These are phyloP conservation scores for Anoplophora glabripennis DNA, from an alignment of 1,140 invertebrate species.

Conservation along the genomic window DNA sequence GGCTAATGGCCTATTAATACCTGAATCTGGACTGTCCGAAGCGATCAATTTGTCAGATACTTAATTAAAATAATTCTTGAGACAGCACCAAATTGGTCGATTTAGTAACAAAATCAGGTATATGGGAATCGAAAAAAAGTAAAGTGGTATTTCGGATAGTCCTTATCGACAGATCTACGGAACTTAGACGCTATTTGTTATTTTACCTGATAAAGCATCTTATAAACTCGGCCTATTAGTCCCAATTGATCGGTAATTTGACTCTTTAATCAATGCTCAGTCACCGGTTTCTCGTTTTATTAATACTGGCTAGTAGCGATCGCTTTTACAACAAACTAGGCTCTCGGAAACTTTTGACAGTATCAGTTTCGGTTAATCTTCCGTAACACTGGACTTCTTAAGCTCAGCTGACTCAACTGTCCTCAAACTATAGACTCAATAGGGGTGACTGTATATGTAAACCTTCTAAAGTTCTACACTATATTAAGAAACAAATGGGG, in stretches of 20 bases:
- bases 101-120: conserved; percentile 22
- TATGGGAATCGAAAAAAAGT: conserved; percentile 16
- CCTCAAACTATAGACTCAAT: too few species aligned
- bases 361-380: too few species aligned
- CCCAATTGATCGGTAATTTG: conserved; percentile 37
- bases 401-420: too few species aligned
- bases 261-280: conserved; percentile 27
- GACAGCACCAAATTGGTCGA: conserved; percentile 31
- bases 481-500: too few species aligned
- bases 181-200: conserved; percentile 39
- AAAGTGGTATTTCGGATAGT: conserved; percentile 33
- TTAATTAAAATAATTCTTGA: conserved; percentile 40
- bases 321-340: too few species aligned
- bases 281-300: conserved; percentile 9
- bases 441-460: too few species aligned
- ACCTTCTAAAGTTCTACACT: too few species aligned
- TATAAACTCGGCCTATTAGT: conserved; percentile 30
- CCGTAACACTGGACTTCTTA: too few species aligned
- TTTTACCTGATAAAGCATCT: conserved; percentile 32
- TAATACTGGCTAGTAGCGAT: too few species aligned
- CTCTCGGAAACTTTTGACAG: too few species aligned
- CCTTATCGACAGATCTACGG: conserved; percentile 34
- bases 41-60: conserved; percentile 36
- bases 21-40: conserved; percentile 11
- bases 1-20: conserved; percentile 32